Evolutionary conservation across 2,113 vertebrate genomes (phyloP).

Genomic region (Mola mola): DNA sequence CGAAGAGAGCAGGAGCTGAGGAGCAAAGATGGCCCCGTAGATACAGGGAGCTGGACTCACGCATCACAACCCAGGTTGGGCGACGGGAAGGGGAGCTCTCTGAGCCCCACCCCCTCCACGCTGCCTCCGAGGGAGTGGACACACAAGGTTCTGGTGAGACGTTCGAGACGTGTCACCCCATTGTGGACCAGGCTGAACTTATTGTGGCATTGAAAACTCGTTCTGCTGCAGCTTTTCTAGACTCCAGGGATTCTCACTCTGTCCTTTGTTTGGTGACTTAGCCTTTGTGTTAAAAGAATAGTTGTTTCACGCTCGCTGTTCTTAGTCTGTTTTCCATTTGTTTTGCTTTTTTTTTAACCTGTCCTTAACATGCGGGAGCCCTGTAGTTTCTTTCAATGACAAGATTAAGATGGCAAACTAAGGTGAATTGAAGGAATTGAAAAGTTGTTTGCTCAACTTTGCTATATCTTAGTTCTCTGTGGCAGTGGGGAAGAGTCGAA

Average conservation of each 20-base stretch:
- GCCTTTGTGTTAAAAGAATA: conserved; percentile 52
- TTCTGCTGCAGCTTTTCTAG: conserved; percentile 59
- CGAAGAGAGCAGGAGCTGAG: conserved; percentile 80
- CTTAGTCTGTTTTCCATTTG: conserved; percentile 51
- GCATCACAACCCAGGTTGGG: conserved; percentile 18
- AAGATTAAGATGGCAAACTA: conserved; percentile 34
- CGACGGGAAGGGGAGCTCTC: conserved; percentile 36
- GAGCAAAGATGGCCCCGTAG: conserved; percentile 8
- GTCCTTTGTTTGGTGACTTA: conserved; percentile 47
- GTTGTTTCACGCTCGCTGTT: conserved; percentile 50
- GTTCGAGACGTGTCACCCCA: conserved; percentile 30
- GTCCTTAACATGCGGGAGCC: conserved; percentile 32
- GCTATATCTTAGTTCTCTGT: conserved; percentile 64
- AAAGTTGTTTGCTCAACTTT: conserved; percentile 44
- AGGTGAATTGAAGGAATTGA: conserved; percentile 60
- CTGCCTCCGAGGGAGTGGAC: conserved; percentile 36
- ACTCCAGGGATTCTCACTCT: conserved; percentile 34
- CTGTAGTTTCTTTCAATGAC: conserved; percentile 43
- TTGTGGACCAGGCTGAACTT: conserved; percentile 23
- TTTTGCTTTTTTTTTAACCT: conserved; percentile 31
- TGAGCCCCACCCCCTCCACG: conserved; percentile 12
- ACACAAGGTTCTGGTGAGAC: conserved; percentile 33
- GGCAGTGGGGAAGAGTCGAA: conserved; percentile 41
- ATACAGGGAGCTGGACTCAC: conserved; percentile 42
- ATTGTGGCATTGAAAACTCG: conserved; percentile 56